Evolutionary conservation across 1,140 invertebrate genomes (phyloP), one percentile per base, ranked within the genome.

Genomic region (Pentalonia nigronervosa): DNA sequence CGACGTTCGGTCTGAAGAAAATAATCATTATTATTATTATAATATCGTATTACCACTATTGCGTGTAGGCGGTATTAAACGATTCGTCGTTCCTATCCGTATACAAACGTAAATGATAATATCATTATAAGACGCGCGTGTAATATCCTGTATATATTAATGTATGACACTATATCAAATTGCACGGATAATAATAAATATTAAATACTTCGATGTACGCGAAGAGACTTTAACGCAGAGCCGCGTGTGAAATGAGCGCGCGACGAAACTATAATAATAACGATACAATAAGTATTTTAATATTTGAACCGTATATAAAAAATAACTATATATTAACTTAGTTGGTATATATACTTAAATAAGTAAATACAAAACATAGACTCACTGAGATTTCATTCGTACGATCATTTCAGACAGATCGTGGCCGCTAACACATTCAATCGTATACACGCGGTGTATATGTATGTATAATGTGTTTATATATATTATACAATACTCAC

Each of bases 351-450:
- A 7, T 56, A 34, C 11, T n/a, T 67, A 76, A n/a, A 67, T 14
- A 67, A 67, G 60, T n/a, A 30, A 45, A n/a, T 17, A 86, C 25
- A 47, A n/a, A 48, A 86, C 36, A 86, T 86, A 7, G 84, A 86
- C 84, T 86, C 7, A 86, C 84, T 48, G 84, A 47, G 25, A 47
- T 86, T 86, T 86, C 84, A 86, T 86, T 47, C 84, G 84, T 86
- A 86, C 84, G 45, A 86, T 86, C 84, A 86, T 86, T 25, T 86
- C 84, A 86, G 6, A 76, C 30, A 20, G 41, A 48, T 84, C 41
- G 83, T 36, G 21, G 84, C 25, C 60, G 60, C 60, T n/a, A 76
- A 34, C 30, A n/a, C 30, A 20, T 76, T n/a, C 60, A 76, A 34
- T n/a, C n/a, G 60, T 17, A 60, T n/a, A 60, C 25, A 17, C 60